Evolutionary conservation across 1,140 invertebrate species (phyloP).

Genomic region (Vanessa tameamea): DNA sequence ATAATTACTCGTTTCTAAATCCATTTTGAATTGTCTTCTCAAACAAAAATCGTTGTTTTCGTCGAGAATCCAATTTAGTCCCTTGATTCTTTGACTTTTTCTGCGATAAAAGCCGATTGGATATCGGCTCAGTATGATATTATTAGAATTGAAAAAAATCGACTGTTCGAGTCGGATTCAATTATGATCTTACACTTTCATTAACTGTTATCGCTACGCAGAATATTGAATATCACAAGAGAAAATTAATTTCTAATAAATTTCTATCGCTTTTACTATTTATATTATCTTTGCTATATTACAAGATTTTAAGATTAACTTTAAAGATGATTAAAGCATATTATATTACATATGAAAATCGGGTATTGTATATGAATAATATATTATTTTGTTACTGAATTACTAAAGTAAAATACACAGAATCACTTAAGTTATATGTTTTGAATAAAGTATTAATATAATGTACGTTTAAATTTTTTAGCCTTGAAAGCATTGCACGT

Average conservation of each 20-base stretch:
- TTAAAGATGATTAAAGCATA: not conserved
- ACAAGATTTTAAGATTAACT: not conserved
- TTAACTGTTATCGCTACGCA: conserved; percentile 12
- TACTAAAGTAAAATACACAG: not conserved
- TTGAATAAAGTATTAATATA: not conserved
- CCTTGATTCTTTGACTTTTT: conserved; percentile 42
- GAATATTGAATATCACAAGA: conserved; percentile 19
- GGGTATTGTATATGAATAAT: too few species aligned
- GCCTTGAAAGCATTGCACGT: conserved; percentile 1
- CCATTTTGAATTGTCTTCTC: conserved; percentile 25
- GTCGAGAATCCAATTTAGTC: conserved; percentile 42
- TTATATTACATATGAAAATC: too few species aligned
- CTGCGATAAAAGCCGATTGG: conserved; percentile 39
- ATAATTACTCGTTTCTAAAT: conserved; percentile 31
- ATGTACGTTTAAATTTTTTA: not conserved
- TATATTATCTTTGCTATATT: not conserved
- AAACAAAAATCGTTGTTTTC: conserved; percentile 37
- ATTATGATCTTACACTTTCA: conserved; percentile 37
- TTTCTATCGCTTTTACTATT: not conserved
- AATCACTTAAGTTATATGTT: not conserved
- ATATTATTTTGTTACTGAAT: too few species aligned
- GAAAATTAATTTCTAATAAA: conserved; percentile 11
- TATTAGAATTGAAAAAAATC: conserved; percentile 40
- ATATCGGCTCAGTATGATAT: conserved; percentile 42
- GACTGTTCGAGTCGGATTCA: conserved; percentile 31